Base-by-base conservation (phyloP, 2,113 vertebrate genomes). In the Chinchilla lanigera region DNA sequence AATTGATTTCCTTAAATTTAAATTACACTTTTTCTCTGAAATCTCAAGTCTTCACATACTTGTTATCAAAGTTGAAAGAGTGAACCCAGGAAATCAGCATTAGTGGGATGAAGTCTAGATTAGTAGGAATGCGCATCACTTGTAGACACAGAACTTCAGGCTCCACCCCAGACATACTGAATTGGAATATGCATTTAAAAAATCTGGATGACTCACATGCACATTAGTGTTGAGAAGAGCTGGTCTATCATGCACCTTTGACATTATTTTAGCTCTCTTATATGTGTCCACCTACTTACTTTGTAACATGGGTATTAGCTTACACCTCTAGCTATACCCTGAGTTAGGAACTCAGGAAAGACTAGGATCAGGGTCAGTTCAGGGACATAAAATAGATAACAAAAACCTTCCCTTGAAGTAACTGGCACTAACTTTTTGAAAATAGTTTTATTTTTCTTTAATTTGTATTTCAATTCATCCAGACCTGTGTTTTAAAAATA, bases 401-500 rank as follows among this genome's bases (percentile, higher is more conserved):
- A 61, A 24, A 93, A 84, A 93, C 61, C 6, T 65, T 10, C 4
- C 58, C 33, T 95, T 63, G 17, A 12, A 93, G 61, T 88, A 85
- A 41, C 47, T 83, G 17, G 33, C 75, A 67, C 5, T 86, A 33
- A 4, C 30, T 88, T 90, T 52, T 22, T 93, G 52, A 92, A 96
- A 97, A 75, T 7, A 82, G 19, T 77, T 84, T 85, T 58, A 50
- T 81, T 94, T 90, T 93, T 85, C 77, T 96, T 84, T n/a, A 65
- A 75, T 90, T 75, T 33, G 41, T 52, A 5, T 69, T 58, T 78
- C 9, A 47, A 22, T 47, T 95, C 30, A 81, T 60, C 7, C n/a
- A 71, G 91, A 89, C 69, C n/a, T 41, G 69, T 41, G 67, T 73
- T 73, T 73, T 73, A 38, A 73, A 73, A 73, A 41, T 41, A 73